Evolutionary conservation across 2,113 vertebrate genomes (phyloP).

Genomic region (Salvelinus alpinus): DNA sequence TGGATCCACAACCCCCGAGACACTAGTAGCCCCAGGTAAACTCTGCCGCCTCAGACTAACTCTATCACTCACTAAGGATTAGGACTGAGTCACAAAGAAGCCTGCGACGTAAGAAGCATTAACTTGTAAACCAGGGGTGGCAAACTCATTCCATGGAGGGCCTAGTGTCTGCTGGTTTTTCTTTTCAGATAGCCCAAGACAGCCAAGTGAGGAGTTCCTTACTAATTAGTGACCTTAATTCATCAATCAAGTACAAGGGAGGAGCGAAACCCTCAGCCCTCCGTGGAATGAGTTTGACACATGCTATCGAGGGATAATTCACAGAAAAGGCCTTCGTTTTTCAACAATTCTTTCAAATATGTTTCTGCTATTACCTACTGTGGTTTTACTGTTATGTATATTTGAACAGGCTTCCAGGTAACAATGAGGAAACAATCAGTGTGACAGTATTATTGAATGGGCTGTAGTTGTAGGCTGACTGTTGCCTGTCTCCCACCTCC

Average conservation of each 20-base stretch:
- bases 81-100: slow-evolving; percentile 46
- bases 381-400: neutral
- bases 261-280: too few relatives aligned
- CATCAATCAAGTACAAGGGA: too few relatives aligned
- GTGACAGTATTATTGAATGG: neutral
- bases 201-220: too few relatives aligned
- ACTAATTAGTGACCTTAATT: too few relatives aligned
- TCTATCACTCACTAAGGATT: slow-evolving; percentile 1
- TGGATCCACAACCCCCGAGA: slow-evolving; percentile 91
- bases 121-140: slow-evolving; percentile 42
- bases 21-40: slow-evolving; percentile 89
- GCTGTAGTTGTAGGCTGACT: neutral
- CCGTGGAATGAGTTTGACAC: too few relatives aligned
- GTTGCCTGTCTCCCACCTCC: slow-evolving; percentile 8
- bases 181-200: too few relatives aligned
- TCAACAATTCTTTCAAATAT: neutral
- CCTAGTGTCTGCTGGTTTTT: too few relatives aligned
- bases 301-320: slow-evolving; percentile 45
- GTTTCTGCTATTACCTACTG: neutral
- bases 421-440: neutral
- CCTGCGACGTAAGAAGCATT: slow-evolving; percentile 58
- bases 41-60: neutral
- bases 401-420: neutral
- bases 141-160: too few relatives aligned
- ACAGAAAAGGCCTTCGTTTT: slow-evolving; percentile 43